Conservation (phyloP, 2,888 invertebrate genomes). For the Aphodius granarius region DNA sequence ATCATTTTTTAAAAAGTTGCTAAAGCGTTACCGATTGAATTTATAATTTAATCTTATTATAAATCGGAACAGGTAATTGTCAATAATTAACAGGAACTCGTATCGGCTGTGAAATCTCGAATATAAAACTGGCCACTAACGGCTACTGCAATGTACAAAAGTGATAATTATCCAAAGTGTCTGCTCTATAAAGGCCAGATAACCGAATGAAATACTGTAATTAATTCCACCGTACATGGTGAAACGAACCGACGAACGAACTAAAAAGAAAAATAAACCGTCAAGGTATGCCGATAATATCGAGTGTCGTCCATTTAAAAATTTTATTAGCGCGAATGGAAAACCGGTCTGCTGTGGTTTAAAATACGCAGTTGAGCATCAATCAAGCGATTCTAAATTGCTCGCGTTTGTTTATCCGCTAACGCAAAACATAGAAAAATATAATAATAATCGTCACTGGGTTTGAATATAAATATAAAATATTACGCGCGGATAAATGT, state of each 20-base stretch:
- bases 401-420: not conserved
- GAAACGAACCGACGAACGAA: not conserved
- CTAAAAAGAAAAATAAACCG: not conserved
- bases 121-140: not conserved
- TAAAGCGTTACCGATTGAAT: not conserved
- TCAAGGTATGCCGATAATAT: not conserved
- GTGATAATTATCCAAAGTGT: not conserved
- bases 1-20: no score
- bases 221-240: not conserved
- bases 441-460: not conserved
- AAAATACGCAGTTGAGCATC: not conserved
- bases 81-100: not conserved
- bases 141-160: not conserved
- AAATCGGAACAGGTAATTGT: not conserved
- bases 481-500: not conserved
- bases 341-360: not conserved
- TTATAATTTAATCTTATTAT: not conserved
- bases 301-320: not conserved
- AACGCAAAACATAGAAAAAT: not conserved
- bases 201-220: not conserved
- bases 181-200: not conserved
- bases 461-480: not conserved
- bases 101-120: not conserved
- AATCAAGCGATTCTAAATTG: not conserved
- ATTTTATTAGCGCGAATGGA: not conserved